phyloP scores from a whole-genome alignment of 2,888 invertebrate species.

The Microdon myrmicae region DNA sequence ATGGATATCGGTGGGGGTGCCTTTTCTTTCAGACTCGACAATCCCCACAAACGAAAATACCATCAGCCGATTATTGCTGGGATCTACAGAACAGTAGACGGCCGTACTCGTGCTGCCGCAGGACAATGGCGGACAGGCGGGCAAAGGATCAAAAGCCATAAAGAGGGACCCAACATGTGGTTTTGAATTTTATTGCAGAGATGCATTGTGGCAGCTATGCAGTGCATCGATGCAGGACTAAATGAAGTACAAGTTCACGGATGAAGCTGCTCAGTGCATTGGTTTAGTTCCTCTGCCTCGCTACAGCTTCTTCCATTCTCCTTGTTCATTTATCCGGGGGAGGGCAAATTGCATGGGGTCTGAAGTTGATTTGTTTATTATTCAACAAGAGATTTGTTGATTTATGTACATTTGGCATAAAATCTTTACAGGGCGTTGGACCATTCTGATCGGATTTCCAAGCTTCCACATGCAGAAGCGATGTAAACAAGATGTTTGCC shows the following conservation, averaged over 20 bases:
- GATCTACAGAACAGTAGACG: conserved; percentile 13
- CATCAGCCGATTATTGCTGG: conserved; percentile 37
- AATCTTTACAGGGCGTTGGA: neutral
- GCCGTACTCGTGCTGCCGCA: too few species aligned
- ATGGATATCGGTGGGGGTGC: too few species aligned
- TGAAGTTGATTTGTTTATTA: conserved; percentile 11
- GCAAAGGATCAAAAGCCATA: too few species aligned
- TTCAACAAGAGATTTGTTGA: neutral
- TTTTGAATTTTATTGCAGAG: conserved; percentile 44
- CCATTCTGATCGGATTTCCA: conserved; percentile 1
- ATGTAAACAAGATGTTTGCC: too few species aligned
- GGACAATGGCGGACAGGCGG: conserved; percentile 18
- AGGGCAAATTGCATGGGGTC: conserved; percentile 1
- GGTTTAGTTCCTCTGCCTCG: conserved; percentile 5
- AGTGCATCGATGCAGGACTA: conserved; percentile 21
- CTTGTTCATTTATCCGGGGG: conserved; percentile 5
- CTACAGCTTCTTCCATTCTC: neutral
- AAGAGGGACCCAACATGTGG: conserved; percentile 50
- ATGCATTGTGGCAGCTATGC: conserved; percentile 24
- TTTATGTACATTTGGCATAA: neutral
- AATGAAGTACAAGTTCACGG: conserved; percentile 40
- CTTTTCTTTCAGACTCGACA: conserved; percentile 30
- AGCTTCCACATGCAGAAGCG: too few species aligned
- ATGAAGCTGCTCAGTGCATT: conserved; percentile 11
- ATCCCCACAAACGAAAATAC: conserved; percentile 24